A percentile compares a stretch with the other conserved stretches of the same genome.
Conservation (phyloP, 2,113 vertebrate species). For the Daphoenositta chrysoptera region DNA sequence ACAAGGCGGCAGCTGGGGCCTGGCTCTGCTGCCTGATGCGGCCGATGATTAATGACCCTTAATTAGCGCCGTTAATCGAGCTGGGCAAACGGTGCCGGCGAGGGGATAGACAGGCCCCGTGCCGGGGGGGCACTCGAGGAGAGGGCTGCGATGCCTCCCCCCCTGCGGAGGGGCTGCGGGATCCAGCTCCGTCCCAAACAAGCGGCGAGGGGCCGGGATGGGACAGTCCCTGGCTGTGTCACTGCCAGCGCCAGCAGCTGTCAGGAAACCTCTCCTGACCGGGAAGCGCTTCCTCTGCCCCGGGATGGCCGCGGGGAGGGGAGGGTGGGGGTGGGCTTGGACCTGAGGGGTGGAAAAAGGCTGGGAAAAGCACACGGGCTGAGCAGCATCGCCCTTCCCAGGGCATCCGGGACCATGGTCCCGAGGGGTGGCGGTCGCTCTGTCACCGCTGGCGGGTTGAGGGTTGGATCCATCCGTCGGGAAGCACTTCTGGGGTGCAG, state of each 20-base stretch:
- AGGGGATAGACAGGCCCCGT: background rate
- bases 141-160: background rate
- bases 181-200: rapidly evolving
- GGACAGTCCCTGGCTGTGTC: background rate
- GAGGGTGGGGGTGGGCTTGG: background rate
- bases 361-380: background rate
- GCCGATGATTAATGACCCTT: slow-evolving; percentile 37
- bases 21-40: background rate
- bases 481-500: background rate
- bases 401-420: rapidly evolving
- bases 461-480: background rate
- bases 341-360: background rate
- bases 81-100: slow-evolving; percentile 1
- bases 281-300: background rate
- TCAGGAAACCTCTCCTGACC: slow-evolving; percentile 13
- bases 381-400: background rate
- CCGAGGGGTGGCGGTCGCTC: background rate
- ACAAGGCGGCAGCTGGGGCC: background rate
- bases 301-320: background rate
- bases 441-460: background rate
- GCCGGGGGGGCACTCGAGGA: background rate
- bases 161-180: background rate
- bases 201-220: background rate
- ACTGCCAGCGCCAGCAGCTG: background rate
- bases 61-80: slow-evolving; percentile 51